phyloP scores from a whole-genome alignment of 1,140 invertebrate genomes.

The Drusus annulatus region DNA sequence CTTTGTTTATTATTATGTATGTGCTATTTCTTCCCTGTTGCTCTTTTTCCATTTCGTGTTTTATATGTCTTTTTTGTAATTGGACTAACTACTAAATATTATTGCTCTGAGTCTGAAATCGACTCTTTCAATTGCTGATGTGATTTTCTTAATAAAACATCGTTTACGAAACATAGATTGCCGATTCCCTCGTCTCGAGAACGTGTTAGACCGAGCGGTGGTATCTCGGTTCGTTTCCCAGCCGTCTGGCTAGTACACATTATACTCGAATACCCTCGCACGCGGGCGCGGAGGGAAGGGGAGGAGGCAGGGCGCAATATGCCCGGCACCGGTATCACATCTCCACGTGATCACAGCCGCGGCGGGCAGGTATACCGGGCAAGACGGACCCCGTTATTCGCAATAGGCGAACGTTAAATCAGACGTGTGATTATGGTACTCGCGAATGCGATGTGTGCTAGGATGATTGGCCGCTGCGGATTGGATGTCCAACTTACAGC shows the following conservation, averaged over 20 bases:
- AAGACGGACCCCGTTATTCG: constrained; percentile 26
- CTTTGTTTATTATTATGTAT: no score
- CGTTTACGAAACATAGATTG: background rate
- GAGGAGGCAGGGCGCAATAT: background rate
- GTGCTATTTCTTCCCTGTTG: no score
- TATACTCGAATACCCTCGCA: constrained; percentile 4
- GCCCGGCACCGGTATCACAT: background rate
- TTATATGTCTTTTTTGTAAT: no score
- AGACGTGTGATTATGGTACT: constrained; percentile 39
- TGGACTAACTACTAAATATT: no score
- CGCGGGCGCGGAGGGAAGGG: background rate
- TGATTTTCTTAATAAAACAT: no score
- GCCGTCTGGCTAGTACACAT: background rate
- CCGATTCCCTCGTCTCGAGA: background rate
- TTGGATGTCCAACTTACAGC: background rate
- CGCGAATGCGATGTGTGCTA: constrained; percentile 21
- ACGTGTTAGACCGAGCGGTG: constrained; percentile 1
- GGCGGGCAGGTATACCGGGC: background rate
- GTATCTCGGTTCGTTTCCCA: constrained; percentile 17
- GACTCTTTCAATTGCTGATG: no score
- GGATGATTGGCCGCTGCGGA: constrained; percentile 17
- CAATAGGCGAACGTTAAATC: constrained; percentile 41
- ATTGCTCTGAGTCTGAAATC: no score
- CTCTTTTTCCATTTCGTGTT: no score
- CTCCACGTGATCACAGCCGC: no score